Evolutionary conservation across 2,888 invertebrate genomes (phyloP), one percentile per base, ranked within the genome.

Genomic region (Hipparchia semele): DNA sequence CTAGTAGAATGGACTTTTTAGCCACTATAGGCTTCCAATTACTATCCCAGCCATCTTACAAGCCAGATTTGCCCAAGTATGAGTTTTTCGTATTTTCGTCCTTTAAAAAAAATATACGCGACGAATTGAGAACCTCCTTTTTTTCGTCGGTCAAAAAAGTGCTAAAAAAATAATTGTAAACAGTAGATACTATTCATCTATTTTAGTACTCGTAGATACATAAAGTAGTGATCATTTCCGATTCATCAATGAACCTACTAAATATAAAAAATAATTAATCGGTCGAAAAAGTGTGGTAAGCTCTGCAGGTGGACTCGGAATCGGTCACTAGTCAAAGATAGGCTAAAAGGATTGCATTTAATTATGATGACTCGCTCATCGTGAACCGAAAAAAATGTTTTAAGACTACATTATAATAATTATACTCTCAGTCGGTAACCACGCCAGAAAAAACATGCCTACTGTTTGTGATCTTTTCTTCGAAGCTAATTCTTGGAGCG

Each of bases 351-450:
- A 88, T 90, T 88, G 87, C 85, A 80, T 86, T 90, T 91, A 91
- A 91, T 90, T 87, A 85, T 84, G 87, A 89, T 91, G 91, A 91
- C 91, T 91, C 79, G 90, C 85, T 81, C 76, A 80, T 82, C 84
- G 83, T 82, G 81, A 76, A 80, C 81, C 83, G 79, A 86, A 89
- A 88, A 39, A 87, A 82, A 86, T 85, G 83, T 89, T 89, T 89
- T 86, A 86, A 86, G 82, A 83, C 82, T 82, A 82, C 89, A 91
- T 91, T 90, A 91, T 86, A 81, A 89, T 91, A 91, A 91, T 91
- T 90, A 90, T 84, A 89, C 80, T 86, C 86, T 84, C 80, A 81
- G 81, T 76, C 70, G 66, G 68, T 73, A 68, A 72, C 71, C 56
- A 68, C 65, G 68, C 54, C 68, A 60, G 33, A 72, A 74, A 76